Evolutionary conservation across 2,113 vertebrate genomes (phyloP), one percentile per base, ranked within the genome.

Genomic region (Cercopithecus mona): DNA sequence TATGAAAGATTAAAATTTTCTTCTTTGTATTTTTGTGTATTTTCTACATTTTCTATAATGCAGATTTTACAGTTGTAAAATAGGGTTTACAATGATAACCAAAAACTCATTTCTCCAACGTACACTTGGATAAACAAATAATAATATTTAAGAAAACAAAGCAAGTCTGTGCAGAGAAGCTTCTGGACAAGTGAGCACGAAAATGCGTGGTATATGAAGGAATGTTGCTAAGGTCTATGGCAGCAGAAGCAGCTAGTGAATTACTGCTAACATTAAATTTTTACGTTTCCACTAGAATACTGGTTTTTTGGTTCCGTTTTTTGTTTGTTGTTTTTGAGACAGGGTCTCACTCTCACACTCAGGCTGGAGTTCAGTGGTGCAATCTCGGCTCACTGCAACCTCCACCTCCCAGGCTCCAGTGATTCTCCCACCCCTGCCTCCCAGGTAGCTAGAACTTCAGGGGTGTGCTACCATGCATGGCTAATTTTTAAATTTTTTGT

Each of bases 21-120:
- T 80, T 84, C 23, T 66, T 48, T 20, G 12, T 72, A 23, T 50
- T 73, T 86, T 73, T 79, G 10, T 25, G 18, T 66, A 57, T 79
- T 94, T 96, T 83, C 52, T 84, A 70, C 25, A 48, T 79, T 96
- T 96, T 83, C 61, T 88, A 70, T 32, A 70, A 48, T 32, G 12
- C 38, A 61, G 40, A 18, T 57, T 30, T 50, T 48, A 35, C 4
- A n/a, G 18, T 35, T 61, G 3, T 50, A 35, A 86, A 87, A n/a
- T 2, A 48, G 3, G 12, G 27, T 59, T 94, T 61, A 78, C 61
- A 91, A 70, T 68, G 30, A 93, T 32, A 76, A 48, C 11, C 25
- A 70, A 48, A 88, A 81, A 72, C 10, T 35, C 22, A 48, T 86
- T 89, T 55, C 50, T 48, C 10, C 73, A 79, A 12, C 45, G 10